Conservation (phyloP, 2,888 invertebrate species). For the Pyrrhia umbra region DNA sequence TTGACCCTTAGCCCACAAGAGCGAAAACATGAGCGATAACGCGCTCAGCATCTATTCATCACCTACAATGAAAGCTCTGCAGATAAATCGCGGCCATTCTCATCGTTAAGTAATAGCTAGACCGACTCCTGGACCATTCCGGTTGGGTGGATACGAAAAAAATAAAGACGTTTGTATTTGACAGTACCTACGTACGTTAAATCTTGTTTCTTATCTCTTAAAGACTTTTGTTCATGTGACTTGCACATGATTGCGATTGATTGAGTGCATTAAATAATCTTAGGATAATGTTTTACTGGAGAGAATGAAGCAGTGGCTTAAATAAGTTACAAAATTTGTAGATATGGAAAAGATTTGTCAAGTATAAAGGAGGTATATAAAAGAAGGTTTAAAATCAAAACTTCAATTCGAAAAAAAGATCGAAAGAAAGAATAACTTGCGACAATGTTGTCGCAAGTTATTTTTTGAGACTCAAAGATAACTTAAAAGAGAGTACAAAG, state of each 20-base stretch:
- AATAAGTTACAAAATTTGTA: too few relatives aligned
- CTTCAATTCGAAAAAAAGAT: too few relatives aligned
- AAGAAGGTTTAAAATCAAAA: too few relatives aligned
- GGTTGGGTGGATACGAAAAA: conserved; percentile 30
- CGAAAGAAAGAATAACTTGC: too few relatives aligned
- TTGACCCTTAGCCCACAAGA: conserved; percentile 35
- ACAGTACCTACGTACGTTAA: conserved; percentile 4
- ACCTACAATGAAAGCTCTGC: conserved; percentile 58
- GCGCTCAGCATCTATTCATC: conserved; percentile 53
- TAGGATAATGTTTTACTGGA: too few relatives aligned
- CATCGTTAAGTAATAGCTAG: conserved; percentile 60
- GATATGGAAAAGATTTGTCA: too few relatives aligned
- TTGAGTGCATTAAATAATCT: neutral
- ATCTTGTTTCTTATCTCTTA: conserved; percentile 14
- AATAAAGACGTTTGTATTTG: conserved; percentile 48
- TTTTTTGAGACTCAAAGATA: too few relatives aligned
- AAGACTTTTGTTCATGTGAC: conserved; percentile 23
- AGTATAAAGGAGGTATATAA: too few relatives aligned
- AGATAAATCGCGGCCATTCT: conserved; percentile 58
- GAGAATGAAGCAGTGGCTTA: too few relatives aligned
- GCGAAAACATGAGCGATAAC: conserved; percentile 52
- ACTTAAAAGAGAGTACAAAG: too few relatives aligned
- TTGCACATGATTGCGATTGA: neutral
- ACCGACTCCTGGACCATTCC: conserved; percentile 33
- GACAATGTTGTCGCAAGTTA: too few relatives aligned